Base-by-base conservation (phyloP, 1,140 invertebrate species). In the Euwallacea fornicatus region DNA sequence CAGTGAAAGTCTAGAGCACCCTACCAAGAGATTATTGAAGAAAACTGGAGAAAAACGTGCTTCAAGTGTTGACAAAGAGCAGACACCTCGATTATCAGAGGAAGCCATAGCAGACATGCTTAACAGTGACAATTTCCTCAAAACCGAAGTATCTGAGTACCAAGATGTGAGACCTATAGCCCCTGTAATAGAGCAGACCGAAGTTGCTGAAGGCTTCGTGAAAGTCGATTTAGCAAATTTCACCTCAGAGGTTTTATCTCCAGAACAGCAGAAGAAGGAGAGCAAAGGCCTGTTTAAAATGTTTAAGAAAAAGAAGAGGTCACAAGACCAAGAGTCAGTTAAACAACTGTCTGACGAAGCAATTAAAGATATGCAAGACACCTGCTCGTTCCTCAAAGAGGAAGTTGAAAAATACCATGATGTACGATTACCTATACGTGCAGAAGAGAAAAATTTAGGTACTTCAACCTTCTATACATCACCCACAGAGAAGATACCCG, bases 121-220 rank as follows among this genome's bases (percentile, higher is more conserved):
- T 9, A 61, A 76, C 33, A 74, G 75, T 21, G 66, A 54, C 42
- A 56, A 70, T 43, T 77, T 78, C 50, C 66, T 78, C 11, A 64
- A 75, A 61, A 71, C 56, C 11, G 77, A 78, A 74, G 69, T 78
- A 7, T 44, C 61, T 61, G 71, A 61, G 21, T 77, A 75, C 59
- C 66, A 77, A 55, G 77, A 78, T 42, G 74, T 73, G 8, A 15
- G 64, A 53, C 70, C 69, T 15, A 43, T 61, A 10, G 43, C n/a
- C n/a, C 11, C 7, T 4, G n/a, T 15, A 50, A 21, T 55, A 44
- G 15, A 46, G 6, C 15, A 53, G 10, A 10, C 43, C 0, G 43
- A 68, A 60, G 54, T 43, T 42, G 11, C 9, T 10, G 9, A 33
- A 7, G 59, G 66, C 16, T 33, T 33, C 21, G 21, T 50, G 53